Conservation (phyloP, 2,113 vertebrate species). For the Perognathus longimembris region DNA sequence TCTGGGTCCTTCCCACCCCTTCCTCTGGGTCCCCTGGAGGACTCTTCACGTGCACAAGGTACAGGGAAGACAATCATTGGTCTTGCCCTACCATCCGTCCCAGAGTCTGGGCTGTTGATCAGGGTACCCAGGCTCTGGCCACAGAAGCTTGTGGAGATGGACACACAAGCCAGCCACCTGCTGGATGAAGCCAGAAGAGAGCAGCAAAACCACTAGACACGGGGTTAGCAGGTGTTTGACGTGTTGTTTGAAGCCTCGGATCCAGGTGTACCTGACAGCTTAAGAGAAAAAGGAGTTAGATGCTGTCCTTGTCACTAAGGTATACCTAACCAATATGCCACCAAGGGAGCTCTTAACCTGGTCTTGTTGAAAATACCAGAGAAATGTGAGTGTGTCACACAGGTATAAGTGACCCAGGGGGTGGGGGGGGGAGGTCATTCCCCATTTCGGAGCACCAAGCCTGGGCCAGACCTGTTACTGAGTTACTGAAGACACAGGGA, state of each 20-base stretch:
- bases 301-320: not conserved
- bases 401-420: not conserved
- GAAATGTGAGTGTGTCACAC: not conserved
- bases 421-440: too few species aligned
- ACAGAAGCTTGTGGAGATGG: too few species aligned
- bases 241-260: accelerated
- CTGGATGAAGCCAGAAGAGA: not conserved
- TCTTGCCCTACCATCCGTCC: not conserved
- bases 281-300: not conserved
- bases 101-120: not conserved
- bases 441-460: not conserved
- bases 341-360: not conserved
- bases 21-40: not conserved
- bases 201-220: not conserved
- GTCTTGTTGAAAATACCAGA: not conserved
- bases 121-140: not conserved
- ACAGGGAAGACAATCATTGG: not conserved
- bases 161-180: not conserved
- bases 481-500: not conserved
- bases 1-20: accelerated
- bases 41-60: not conserved
- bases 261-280: not conserved
- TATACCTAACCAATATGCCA: not conserved
- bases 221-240: accelerated
- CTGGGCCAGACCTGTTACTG: not conserved